Base-by-base conservation (phyloP, 2,113 vertebrate species). In the Lepisosteus oculatus region DNA sequence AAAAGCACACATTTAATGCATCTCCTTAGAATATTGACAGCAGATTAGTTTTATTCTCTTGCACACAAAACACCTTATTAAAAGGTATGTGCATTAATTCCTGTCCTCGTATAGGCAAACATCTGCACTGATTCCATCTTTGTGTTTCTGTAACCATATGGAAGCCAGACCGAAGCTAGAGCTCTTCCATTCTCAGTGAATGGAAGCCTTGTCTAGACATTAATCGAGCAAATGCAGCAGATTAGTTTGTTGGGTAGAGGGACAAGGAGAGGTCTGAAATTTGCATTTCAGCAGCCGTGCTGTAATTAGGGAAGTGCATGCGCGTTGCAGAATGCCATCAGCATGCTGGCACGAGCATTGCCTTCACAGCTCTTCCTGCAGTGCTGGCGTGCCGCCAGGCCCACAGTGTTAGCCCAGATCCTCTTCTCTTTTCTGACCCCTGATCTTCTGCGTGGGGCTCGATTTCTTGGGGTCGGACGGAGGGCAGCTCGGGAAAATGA, bases 281-380 rank as follows among this genome's bases (percentile, higher is more conserved):
- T n/a, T 59, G 14, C 57, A 14, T 6, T 59, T 13, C 11, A n/a
- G 57, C 57, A 11, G n/a, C 11, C 57, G 14, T n/a, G 12, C 57
- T 59, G 57, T 59, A 59, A 59, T 59, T 59, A 59, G 57, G n/a
- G 13, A n/a, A 59, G 57, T 13, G 57, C 57, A 6, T 59, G 57
- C 57, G 14, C 12, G n/a, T 59, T 59, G 57, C 57, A 59, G 11
- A 59, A 59, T 59, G 57, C 57, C 12, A 13, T 59, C 57, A 59
- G 57, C 11, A 13, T 59, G 11, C 57, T 59, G 57, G 57, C 57
- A 59, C 13, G 57, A 15, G 57, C 11, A 8, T 7, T 59, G 57
- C 14, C 57, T 59, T 13, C 57, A n/a, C 6, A 3, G 57, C n/a
- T 11, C n/a, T 5, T n/a, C 14, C 57, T n/a, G 57, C 57, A 59